phyloP scores from a whole-genome alignment of 1,140 invertebrate species.

The Coboldia fuscipes region DNA sequence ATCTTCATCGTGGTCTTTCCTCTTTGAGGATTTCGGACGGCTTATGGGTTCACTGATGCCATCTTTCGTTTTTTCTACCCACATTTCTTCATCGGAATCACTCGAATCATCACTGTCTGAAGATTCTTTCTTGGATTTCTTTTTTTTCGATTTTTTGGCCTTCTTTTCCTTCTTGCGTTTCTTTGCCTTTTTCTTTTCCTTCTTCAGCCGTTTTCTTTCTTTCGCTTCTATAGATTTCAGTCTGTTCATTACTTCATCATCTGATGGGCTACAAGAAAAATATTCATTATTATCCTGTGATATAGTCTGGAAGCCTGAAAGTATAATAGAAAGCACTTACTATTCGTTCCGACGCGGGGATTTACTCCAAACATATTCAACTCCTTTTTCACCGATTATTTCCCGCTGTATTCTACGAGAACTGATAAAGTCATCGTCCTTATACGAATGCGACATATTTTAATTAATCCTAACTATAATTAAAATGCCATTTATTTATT shows the following conservation, averaged over 20 bases:
- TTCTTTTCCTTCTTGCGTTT: conserved; percentile 24
- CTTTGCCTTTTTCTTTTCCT: conserved; percentile 9
- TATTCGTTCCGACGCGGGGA: conserved; percentile 40
- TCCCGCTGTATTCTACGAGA: conserved; percentile 44
- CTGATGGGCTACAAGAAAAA: not conserved
- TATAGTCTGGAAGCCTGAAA: not conserved
- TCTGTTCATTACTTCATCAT: conserved; percentile 14
- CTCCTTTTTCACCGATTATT: conserved; percentile 42
- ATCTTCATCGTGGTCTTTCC: conserved; percentile 20
- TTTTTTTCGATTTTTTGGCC: conserved; percentile 23
- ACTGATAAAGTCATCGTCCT: conserved; percentile 36
- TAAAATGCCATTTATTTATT: no score
- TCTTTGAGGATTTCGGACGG: conserved; percentile 4
- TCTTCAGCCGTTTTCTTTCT: conserved; percentile 26
- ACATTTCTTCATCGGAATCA: conserved; percentile 26
- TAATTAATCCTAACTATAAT: no score
- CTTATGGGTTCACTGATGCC: conserved; percentile 12
- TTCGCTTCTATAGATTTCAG: conserved; percentile 26
- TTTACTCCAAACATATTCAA: conserved; percentile 44
- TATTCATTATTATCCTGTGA: conserved; percentile 7
- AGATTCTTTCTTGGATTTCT: conserved; percentile 19
- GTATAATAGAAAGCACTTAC: conserved; percentile 10
- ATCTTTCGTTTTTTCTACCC: conserved; percentile 45
- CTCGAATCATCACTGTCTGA: conserved; percentile 18
- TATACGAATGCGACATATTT: no score